Percentiles rank a stretch among this genome's conserved stretches.
Conservation (phyloP, 2,113 vertebrate genomes). For the Austrofundulus limnaeus region DNA sequence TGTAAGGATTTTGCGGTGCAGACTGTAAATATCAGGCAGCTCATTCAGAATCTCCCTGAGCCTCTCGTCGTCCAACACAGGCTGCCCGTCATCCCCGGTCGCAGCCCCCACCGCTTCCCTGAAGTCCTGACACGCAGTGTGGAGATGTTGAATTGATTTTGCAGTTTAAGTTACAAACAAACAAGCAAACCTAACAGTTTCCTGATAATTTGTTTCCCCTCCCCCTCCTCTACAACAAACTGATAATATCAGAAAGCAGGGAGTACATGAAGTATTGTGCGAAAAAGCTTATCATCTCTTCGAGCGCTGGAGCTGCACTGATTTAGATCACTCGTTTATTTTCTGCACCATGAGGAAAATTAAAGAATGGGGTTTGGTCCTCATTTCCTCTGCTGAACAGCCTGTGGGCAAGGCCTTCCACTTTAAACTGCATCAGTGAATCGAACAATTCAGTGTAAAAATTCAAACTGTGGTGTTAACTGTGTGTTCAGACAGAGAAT, state of each 20-base stretch:
- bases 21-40: conserved; percentile 84
- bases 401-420: neutral
- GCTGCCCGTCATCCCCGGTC: conserved; percentile 78
- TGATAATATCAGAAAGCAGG: conserved; percentile 18
- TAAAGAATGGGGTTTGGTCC: conserved; percentile 2
- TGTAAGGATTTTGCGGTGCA: conserved; percentile 85
- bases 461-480: neutral
- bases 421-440: neutral
- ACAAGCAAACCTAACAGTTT: neutral
- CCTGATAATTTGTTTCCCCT: neutral
- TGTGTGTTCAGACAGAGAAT: neutral
- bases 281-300: conserved; percentile 19
- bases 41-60: conserved; percentile 86
- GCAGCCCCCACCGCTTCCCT: conserved; percentile 78
- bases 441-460: neutral
- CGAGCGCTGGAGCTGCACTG: neutral
- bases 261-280: conserved; percentile 4
- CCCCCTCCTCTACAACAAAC: neutral
- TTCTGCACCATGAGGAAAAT: neutral
- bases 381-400: neutral
- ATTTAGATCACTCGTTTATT: conserved; percentile 4
- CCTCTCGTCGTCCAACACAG: conserved; percentile 76
- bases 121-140: conserved; percentile 81
- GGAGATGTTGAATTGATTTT: neutral
- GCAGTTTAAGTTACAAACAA: neutral